Evolutionary conservation across 2,113 vertebrate species (phyloP), one percentile per base, ranked within the genome.

Genomic region (Atherinomorus stipes): DNA sequence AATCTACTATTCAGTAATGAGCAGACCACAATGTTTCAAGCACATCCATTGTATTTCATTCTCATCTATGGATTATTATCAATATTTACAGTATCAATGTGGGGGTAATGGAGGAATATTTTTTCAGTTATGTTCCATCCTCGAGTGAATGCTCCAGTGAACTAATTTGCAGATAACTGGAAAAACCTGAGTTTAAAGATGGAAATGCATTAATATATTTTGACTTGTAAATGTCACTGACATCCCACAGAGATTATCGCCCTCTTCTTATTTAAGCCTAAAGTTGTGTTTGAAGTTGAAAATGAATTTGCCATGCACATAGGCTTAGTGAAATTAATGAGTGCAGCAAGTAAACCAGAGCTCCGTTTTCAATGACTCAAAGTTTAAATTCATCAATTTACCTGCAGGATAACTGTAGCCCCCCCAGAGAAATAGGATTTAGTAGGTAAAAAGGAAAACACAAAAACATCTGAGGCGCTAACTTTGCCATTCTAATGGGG

Each of bases 191-290:
- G 18, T 40, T 80, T 26, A 54, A 53, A 31, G 18, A 49, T n/a
- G 19, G 23, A 68, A 28, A 71, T 66, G 60, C 42, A 66, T 70
- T 34, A 52, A 40, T 58, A 26, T 18, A 19, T 42, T 58, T 63
- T 56, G 2, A 54, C 11, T 31, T 72, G 71, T 47, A 77, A 74
- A 76, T 63, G 13, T 10, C 74, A 57, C 31, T 6, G 8, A 54
- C 5, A 21, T 19, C 52, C 65, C 64, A 70, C 53, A 60, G 21
- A 62, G 54, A 2, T 58, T 15, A 34, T 4, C 50, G 3, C 0
- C 42, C 10, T 56, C 28, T 60, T 57, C 44, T 51, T 63, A 3
- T 49, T 53, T 21, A 22, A 21, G 45, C 58, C 15, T 26, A 31
- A 40, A 68, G 38, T 26, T 26, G 31, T n/a, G 22, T 2, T 4